Conservation (phyloP, 2,797 vertebrate species). For the Phrynocephalus vlangalii region DNA sequence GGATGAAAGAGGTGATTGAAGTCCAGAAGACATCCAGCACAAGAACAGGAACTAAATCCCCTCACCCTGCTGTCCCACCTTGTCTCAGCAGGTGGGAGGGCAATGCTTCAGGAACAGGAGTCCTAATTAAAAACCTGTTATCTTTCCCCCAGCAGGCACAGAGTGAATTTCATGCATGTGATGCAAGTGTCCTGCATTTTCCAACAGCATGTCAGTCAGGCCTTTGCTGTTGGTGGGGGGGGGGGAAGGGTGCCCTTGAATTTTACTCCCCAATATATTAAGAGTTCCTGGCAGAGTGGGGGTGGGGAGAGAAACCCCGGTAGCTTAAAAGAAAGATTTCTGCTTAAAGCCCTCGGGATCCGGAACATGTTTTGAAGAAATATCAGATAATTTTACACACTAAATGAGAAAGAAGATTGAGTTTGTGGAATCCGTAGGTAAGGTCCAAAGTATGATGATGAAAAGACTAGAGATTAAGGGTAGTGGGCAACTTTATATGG, state of each 20-base stretch:
- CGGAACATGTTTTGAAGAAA: background rate
- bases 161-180: constrained; percentile 28
- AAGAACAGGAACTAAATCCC: constrained; percentile 12
- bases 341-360: background rate
- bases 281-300: background rate
- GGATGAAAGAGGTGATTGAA: constrained; percentile 39
- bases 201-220: constrained; percentile 15
- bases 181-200: constrained; percentile 17
- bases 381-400: background rate
- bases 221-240: background rate
- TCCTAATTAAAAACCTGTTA: constrained; percentile 34
- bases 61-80: constrained; percentile 7
- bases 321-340: background rate
- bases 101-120: background rate
- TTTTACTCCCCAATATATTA: constrained; percentile 2
- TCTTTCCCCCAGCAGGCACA: constrained; percentile 24
- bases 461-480: background rate
- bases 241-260: background rate
- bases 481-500: background rate
- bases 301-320: too few species aligned
- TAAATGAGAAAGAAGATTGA: background rate
- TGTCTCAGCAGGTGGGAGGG: constrained; percentile 23
- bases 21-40: constrained; percentile 1
- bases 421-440: background rate
- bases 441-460: background rate